Percentiles rank a stretch among this genome's conserved stretches.
Conservation (phyloP, 2,113 vertebrate genomes). For the Erythrocercus mccallii region DNA sequence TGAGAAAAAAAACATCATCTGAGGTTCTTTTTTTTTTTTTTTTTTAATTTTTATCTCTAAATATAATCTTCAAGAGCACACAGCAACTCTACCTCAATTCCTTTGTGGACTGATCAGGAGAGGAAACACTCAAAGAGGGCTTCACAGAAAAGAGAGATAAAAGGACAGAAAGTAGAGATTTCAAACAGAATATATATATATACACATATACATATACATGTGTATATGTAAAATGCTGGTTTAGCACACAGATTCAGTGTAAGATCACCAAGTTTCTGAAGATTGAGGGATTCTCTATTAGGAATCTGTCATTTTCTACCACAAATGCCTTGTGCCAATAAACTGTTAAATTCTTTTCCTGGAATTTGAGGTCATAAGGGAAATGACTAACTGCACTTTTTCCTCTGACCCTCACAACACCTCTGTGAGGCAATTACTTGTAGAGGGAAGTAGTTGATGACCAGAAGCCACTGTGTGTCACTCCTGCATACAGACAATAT, state of each 20-base stretch:
- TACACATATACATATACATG: rapidly evolving
- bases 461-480: neutral
- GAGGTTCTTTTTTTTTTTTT: neutral
- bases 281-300: neutral
- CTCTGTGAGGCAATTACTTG: neutral
- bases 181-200: neutral
- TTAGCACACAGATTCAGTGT: neutral
- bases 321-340: neutral
- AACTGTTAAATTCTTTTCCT: neutral
- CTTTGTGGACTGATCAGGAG: constrained; percentile 8
- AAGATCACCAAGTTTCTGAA: neutral
- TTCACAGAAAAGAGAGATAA: constrained; percentile 18
- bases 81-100: neutral
- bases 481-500: neutral
- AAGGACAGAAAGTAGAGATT: constrained; percentile 2
- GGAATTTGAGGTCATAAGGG: neutral
- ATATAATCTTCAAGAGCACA: neutral
- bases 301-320: neutral
- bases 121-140: neutral
- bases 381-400: neutral
- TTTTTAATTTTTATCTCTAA: neutral
- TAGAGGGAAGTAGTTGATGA: neutral
- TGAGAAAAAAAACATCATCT: neutral
- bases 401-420: neutral
- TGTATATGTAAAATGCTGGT: neutral